Evolutionary conservation across 2,797 vertebrate species (phyloP).

Genomic region (Oreochromis mossambicus): DNA sequence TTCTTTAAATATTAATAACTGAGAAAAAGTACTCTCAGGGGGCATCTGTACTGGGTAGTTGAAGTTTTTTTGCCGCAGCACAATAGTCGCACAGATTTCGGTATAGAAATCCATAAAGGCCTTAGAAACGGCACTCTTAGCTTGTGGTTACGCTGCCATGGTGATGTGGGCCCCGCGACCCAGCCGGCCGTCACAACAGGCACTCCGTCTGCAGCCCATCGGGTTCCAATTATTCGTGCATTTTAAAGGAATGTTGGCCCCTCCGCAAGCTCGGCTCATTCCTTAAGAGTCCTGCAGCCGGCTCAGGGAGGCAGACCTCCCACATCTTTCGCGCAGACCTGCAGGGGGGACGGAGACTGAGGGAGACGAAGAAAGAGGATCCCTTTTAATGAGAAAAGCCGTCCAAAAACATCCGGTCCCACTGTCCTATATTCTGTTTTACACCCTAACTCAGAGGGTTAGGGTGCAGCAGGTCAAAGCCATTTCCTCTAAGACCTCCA

Average conservation of each 20-base stretch:
- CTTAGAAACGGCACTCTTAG: slow-evolving; percentile 29
- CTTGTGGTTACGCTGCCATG: slow-evolving; percentile 56
- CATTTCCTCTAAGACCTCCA: slow-evolving; percentile 60
- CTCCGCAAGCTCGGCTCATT: slow-evolving; percentile 62
- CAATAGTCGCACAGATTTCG: neutral
- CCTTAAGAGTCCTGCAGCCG: slow-evolving; percentile 58
- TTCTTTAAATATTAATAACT: neutral
- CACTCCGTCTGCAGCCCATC: slow-evolving; percentile 68
- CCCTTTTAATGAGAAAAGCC: slow-evolving; percentile 42
- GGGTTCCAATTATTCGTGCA: slow-evolving; percentile 76
- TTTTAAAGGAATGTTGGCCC: slow-evolving; percentile 76
- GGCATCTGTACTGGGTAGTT: neutral
- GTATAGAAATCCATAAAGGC: slow-evolving; percentile 18
- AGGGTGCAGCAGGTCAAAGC: slow-evolving; percentile 62
- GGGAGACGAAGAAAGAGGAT: slow-evolving; percentile 7
- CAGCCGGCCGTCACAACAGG: slow-evolving; percentile 72
- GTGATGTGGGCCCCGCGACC: slow-evolving; percentile 52
- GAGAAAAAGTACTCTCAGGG: neutral
- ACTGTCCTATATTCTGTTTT: slow-evolving; percentile 57
- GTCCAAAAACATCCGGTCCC: slow-evolving; percentile 67
- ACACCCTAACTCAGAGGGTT: slow-evolving; percentile 49
- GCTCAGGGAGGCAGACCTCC: slow-evolving; percentile 67
- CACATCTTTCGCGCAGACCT: slow-evolving; percentile 60
- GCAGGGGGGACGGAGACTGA: neutral
- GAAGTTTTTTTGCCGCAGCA: neutral